Conservation (phyloP, 2,113 vertebrate genomes). For the Xerus inauris region DNA sequence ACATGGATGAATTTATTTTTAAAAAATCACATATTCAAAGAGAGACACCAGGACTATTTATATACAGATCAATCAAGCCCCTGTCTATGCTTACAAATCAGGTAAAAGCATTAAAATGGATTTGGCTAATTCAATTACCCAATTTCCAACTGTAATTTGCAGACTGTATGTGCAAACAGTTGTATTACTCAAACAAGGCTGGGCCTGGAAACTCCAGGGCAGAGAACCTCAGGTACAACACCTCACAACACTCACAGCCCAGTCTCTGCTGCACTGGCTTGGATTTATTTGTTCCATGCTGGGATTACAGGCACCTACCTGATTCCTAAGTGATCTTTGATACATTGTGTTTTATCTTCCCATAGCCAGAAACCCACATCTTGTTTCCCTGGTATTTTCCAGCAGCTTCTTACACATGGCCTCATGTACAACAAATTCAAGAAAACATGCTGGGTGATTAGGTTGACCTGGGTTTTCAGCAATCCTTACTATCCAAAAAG, state of each 20-base stretch:
- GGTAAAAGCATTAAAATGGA: conserved; percentile 66
- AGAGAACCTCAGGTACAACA: conserved; percentile 45
- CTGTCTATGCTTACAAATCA: conserved; percentile 65
- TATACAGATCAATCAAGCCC: conserved; percentile 38
- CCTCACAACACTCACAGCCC: neutral
- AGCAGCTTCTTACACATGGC: neutral
- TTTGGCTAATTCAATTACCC: conserved; percentile 66
- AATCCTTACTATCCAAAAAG: neutral
- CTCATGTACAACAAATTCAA: neutral
- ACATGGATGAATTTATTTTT: conserved; percentile 34
- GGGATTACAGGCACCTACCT: neutral
- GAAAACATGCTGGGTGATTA: neutral
- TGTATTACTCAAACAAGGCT: conserved; percentile 66
- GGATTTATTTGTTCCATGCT: neutral
- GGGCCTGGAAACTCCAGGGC: conserved; percentile 4
- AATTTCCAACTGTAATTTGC: conserved; percentile 64
- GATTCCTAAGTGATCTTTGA: conserved; percentile 36
- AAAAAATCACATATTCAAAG: conserved; percentile 54
- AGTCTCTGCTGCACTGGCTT: neutral
- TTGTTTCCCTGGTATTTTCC: conserved; percentile 50
- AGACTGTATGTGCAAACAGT: neutral
- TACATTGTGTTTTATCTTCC: conserved; percentile 11
- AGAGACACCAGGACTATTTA: conserved; percentile 52
- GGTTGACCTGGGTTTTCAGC: neutral
- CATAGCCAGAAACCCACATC: conserved; percentile 37